These are phyloP conservation scores for Malurus leucopterus DNA, from an alignment of 2,797 vertebrate species.

Conservation along the genomic window DNA sequence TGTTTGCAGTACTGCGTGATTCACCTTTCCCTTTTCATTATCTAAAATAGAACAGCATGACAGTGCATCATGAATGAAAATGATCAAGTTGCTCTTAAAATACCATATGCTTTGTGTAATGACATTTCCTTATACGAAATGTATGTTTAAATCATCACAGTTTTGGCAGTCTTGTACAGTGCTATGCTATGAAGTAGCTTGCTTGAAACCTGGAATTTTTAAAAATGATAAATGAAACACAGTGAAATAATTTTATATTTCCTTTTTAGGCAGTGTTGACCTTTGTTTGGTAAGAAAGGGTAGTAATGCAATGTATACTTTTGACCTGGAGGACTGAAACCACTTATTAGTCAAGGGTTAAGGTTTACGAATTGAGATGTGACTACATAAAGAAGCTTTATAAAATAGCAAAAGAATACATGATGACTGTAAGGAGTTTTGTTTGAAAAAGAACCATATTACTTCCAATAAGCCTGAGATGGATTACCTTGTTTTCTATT, in stretches of 20 bases:
- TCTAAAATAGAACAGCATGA: slow-evolving; percentile 46
- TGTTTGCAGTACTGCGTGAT: slow-evolving; percentile 55
- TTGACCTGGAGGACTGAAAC: neutral
- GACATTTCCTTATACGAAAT: neutral
- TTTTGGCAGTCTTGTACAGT: neutral
- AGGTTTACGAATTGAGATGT: neutral
- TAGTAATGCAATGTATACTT: neutral
- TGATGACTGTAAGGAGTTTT: neutral
- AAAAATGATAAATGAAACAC: neutral
- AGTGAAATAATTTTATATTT: neutral
- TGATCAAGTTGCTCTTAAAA: slow-evolving; percentile 25
- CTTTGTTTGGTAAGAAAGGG: neutral
- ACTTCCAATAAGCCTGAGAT: neutral
- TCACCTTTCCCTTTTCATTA: slow-evolving; percentile 53
- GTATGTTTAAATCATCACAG: neutral
- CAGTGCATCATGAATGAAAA: slow-evolving; percentile 39
- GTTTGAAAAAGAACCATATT: neutral
- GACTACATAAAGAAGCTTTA: neutral
- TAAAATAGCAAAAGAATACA: neutral
- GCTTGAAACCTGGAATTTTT: neutral
- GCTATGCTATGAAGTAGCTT: neutral
- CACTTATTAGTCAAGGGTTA: neutral
- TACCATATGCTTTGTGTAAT: neutral
- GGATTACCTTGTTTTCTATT: neutral
- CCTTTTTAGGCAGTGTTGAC: neutral